Evolutionary conservation across 1,140 invertebrate species (phyloP).

Genomic region (Dreissena rostriformis): DNA sequence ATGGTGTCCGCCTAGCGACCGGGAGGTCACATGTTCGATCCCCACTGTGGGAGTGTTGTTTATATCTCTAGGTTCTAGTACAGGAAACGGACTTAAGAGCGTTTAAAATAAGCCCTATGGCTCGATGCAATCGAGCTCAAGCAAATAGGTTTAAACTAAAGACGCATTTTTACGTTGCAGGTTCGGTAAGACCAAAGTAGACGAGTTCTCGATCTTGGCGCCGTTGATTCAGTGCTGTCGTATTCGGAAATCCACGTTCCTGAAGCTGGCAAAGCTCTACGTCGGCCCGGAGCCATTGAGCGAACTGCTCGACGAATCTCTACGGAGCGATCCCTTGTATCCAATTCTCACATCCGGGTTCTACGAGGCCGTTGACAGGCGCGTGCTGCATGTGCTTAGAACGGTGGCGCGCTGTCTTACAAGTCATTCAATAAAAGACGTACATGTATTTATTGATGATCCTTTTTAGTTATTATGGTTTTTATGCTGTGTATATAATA

Average conservation of each 20-base stretch:
- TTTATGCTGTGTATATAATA: too few species aligned
- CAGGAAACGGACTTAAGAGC: too few species aligned
- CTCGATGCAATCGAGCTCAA: too few species aligned
- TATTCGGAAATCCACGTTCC: constrained; percentile 35
- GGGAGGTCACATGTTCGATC: too few species aligned
- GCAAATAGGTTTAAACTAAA: too few species aligned
- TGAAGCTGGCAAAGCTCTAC: constrained; percentile 36
- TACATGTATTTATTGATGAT: neutral
- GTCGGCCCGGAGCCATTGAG: constrained; percentile 37
- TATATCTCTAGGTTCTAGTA: too few species aligned
- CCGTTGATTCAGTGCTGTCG: constrained; percentile 37
- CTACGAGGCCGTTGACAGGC: constrained; percentile 31
- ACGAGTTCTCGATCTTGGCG: constrained; percentile 33
- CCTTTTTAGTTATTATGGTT: neutral
- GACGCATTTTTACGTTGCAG: constrained; percentile 1
- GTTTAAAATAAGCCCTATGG: too few species aligned
- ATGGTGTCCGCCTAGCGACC: too few species aligned
- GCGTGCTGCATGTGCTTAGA: constrained; percentile 22
- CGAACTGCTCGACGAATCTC: constrained; percentile 19
- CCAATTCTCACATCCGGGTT: constrained; percentile 28
- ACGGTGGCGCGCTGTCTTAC: constrained; percentile 15
- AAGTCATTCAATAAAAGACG: neutral
- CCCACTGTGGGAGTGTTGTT: too few species aligned
- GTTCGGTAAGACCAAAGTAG: constrained; percentile 31
- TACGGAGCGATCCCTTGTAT: constrained; percentile 28